These are phyloP conservation scores for Nannobrachium achirus DNA, from an alignment of 2,113 vertebrate species.

Conservation along the genomic window DNA sequence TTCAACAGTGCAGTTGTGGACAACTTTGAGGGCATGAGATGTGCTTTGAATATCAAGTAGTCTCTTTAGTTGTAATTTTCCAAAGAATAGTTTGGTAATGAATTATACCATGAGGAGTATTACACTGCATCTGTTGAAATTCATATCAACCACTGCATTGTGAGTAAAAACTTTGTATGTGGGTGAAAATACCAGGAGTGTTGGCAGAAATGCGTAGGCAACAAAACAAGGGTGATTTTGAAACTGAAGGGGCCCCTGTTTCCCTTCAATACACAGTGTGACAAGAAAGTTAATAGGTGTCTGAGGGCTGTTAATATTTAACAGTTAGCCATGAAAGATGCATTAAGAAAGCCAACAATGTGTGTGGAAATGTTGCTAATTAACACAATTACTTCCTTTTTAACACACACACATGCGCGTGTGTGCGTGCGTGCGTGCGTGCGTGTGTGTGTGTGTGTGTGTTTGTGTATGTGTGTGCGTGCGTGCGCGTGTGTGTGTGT, in stretches of 20 bases:
- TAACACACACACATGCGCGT: slow-evolving; percentile 46
- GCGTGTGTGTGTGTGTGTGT: too few relatives aligned
- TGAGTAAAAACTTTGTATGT: slow-evolving; percentile 35
- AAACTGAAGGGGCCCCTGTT: slow-evolving; percentile 62
- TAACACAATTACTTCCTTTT: slow-evolving; percentile 55
- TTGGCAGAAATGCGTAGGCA: slow-evolving; percentile 55
- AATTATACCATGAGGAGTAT: slow-evolving; percentile 40
- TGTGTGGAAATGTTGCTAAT: slow-evolving; percentile 65
- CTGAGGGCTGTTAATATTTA: slow-evolving; percentile 73
- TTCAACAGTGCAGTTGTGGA: slow-evolving; percentile 62
- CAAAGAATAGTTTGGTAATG: slow-evolving; percentile 61
- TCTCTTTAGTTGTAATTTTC: slow-evolving; percentile 55
- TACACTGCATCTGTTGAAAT: slow-evolving; percentile 35
- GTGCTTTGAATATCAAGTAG: slow-evolving; percentile 84
- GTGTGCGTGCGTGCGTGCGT: too few relatives aligned
- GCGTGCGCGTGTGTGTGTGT: too few relatives aligned
- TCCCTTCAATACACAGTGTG: slow-evolving; percentile 61
- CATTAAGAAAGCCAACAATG: slow-evolving; percentile 59
- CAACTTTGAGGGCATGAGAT: slow-evolving; percentile 77
- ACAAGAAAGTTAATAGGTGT: slow-evolving; percentile 73
- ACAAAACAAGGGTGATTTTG: slow-evolving; percentile 64
- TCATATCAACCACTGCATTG: slow-evolving; percentile 34
- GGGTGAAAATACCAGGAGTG: slow-evolving; percentile 60
- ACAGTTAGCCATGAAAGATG: slow-evolving; percentile 63
- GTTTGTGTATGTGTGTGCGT: too few relatives aligned